Conservation (phyloP, 2,797 vertebrate species). For the Coreius guichenoti region DNA sequence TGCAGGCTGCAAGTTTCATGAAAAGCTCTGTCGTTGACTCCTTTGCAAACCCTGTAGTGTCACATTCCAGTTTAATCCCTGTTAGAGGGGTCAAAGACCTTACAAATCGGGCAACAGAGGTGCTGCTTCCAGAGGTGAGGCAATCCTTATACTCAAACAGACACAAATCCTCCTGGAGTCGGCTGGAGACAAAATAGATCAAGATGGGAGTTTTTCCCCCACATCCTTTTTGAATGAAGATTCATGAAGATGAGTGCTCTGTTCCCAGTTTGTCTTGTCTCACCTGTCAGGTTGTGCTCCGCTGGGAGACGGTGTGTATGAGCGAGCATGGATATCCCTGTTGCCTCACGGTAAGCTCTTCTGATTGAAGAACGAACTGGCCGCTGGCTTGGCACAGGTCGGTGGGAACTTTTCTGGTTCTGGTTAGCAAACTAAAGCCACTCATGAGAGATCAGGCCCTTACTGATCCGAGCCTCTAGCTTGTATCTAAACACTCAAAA, state of each 20-base stretch:
- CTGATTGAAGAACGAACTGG: constrained; percentile 81
- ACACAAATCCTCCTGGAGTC: constrained; percentile 41
- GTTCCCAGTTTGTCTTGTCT: constrained; percentile 75
- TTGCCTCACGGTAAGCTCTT: constrained; percentile 68
- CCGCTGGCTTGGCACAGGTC: constrained; percentile 74
- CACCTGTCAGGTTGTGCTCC: constrained; percentile 73
- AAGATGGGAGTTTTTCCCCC: constrained; percentile 32
- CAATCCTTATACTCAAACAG: constrained; percentile 15
- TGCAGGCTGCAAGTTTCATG: constrained; percentile 35
- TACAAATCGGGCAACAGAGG: constrained; percentile 43
- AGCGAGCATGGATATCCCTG: constrained; percentile 51
- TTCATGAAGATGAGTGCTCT: constrained; percentile 71
- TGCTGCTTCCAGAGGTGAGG: constrained; percentile 37
- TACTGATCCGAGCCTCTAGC: constrained; percentile 48
- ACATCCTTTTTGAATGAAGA: constrained; percentile 60
- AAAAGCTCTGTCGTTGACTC: constrained; percentile 29
- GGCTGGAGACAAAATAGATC: constrained; percentile 55
- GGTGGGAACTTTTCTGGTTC: constrained; percentile 87
- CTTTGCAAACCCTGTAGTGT: constrained; percentile 41
- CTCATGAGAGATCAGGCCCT: constrained; percentile 66
- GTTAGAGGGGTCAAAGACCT: constrained; percentile 40
- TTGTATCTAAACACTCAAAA: constrained; percentile 37
- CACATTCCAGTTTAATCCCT: constrained; percentile 50
- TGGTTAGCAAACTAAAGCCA: constrained; percentile 79
- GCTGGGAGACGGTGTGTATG: constrained; percentile 65